Evolutionary conservation across 2,888 invertebrate genomes (phyloP).

Genomic region (Globia sparganii): DNA sequence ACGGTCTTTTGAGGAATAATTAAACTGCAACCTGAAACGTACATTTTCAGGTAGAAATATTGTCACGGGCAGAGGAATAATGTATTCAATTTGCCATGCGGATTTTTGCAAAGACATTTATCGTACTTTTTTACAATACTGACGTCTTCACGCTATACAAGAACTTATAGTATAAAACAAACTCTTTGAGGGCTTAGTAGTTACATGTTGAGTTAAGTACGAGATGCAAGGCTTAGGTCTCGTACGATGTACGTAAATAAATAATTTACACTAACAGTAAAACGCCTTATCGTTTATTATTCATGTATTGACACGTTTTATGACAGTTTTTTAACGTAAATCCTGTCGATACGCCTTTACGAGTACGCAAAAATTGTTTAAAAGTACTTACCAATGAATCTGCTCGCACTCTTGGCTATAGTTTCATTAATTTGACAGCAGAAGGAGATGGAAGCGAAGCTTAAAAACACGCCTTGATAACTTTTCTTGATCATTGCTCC

Average conservation of each 20-base stretch:
- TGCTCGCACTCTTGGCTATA: constrained; percentile 87
- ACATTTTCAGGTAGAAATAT: constrained; percentile 13
- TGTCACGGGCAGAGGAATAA: constrained; percentile 13
- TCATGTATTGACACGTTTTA: constrained; percentile 60
- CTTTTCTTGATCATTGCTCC: constrained; percentile 86
- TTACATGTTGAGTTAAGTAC: constrained; percentile 60
- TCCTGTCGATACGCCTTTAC: constrained; percentile 47
- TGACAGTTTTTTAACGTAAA: constrained; percentile 51
- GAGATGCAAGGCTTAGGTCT: constrained; percentile 59
- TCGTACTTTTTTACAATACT: constrained; percentile 38
- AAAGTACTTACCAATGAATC: constrained; percentile 85
- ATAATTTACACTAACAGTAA: constrained; percentile 65
- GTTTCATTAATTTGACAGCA: constrained; percentile 88
- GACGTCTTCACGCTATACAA: constrained; percentile 35
- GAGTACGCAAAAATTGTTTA: constrained; percentile 25
- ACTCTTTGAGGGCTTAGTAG: constrained; percentile 51
- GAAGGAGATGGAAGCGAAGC: constrained; percentile 87
- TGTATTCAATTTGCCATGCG: constrained; percentile 36
- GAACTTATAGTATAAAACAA: constrained; percentile 52
- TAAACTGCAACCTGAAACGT: constrained; percentile 27
- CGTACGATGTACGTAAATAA: constrained; percentile 59
- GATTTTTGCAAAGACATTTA: constrained; percentile 31
- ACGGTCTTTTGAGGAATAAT: constrained; percentile 18
- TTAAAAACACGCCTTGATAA: constrained; percentile 87
- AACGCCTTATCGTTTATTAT: constrained; percentile 61